These are phyloP conservation scores for Acyrthosiphon pisum DNA, from an alignment of 1,140 invertebrate genomes.

Conservation along the genomic window DNA sequence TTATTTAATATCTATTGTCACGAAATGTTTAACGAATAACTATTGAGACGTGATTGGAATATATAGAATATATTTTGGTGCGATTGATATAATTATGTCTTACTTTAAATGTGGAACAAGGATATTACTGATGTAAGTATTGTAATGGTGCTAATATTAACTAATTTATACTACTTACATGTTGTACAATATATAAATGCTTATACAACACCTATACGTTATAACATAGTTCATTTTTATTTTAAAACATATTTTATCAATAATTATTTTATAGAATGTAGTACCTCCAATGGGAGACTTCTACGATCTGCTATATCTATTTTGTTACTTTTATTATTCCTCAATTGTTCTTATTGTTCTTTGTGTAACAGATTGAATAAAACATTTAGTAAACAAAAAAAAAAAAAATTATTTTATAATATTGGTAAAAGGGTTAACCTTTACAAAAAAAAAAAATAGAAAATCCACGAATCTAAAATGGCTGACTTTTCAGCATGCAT, in stretches of 20 bases:
- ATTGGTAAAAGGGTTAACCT: too few relatives aligned
- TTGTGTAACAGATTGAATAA: too few relatives aligned
- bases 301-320: too few relatives aligned
- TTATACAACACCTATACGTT: not conserved
- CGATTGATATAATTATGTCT: not conserved
- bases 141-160: not conserved
- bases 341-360: too few relatives aligned
- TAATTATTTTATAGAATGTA: too few relatives aligned
- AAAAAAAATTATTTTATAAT: too few relatives aligned
- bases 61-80: not conserved
- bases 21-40: slow-evolving; percentile 28
- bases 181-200: not conserved
- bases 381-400: too few relatives aligned
- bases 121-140: not conserved
- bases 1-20: slow-evolving; percentile 17
- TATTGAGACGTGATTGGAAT: not conserved
- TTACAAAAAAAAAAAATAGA: too few relatives aligned
- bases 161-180: not conserved
- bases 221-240: not conserved
- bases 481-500: too few relatives aligned
- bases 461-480: too few relatives aligned
- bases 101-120: not conserved
- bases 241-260: not conserved
- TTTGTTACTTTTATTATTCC: too few relatives aligned
- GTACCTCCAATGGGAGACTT: too few relatives aligned